These are phyloP conservation scores for Muscidifurax raptorellus DNA, from an alignment of 1,140 invertebrate species.

Conservation along the genomic window DNA sequence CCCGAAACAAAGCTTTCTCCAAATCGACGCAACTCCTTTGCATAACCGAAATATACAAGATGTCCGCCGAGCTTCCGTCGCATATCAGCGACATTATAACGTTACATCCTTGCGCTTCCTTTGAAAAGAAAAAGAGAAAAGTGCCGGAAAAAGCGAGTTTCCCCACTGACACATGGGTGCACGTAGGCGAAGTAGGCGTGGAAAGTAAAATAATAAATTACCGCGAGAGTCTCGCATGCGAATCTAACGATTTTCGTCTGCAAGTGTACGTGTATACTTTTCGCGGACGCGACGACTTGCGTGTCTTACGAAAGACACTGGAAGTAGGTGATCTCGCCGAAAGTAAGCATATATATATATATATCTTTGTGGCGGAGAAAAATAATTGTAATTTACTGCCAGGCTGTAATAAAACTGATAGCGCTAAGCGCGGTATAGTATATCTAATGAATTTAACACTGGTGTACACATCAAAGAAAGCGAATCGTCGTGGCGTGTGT, in stretches of 20 bases:
- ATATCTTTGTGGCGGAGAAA: too few species aligned
- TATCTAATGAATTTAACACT: too few species aligned
- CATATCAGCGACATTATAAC: not conserved
- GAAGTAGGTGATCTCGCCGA: too few species aligned
- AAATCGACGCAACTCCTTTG: not conserved
- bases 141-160: conserved; percentile 20
- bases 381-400: too few species aligned
- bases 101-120: conserved; percentile 30
- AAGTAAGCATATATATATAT: too few species aligned
- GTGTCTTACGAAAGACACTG: too few species aligned
- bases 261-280: not conserved
- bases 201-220: conserved; percentile 49
- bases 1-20: conserved; percentile 25
- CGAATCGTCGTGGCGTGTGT: too few species aligned
- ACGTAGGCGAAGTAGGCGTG: conserved; percentile 30
- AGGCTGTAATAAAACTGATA: too few species aligned
- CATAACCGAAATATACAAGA: conserved; percentile 33
- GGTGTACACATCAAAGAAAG: too few species aligned
- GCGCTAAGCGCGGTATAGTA: too few species aligned
- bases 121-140: conserved; percentile 28
- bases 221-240: conserved; percentile 31
- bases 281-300: too few species aligned
- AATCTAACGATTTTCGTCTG: conserved; percentile 49
- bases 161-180: too few species aligned
- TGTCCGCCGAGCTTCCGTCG: not conserved